Evolutionary conservation across 1,140 invertebrate genomes (phyloP).

Genomic region (Drosophila melanogaster): Release_6_plus_ISO1_MT NC_004354.4:9170001-9170500

Average conservation of each 20-base stretch:
- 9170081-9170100: slow-evolving; percentile 95
- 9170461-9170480: slow-evolving; percentile 98
- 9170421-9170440: slow-evolving; percentile 98
- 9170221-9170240: slow-evolving; percentile 86
- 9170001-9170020: no score
- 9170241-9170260: no score
- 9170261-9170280: slow-evolving; percentile 50
- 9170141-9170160: slow-evolving; percentile 95
- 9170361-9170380: slow-evolving; percentile 94
- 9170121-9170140: slow-evolving; percentile 98
- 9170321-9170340: slow-evolving; percentile 99
- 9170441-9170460: slow-evolving; percentile 98
- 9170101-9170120: slow-evolving; percentile 98
- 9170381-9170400: slow-evolving; percentile 98
- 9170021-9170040: background rate
- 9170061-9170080: slow-evolving; percentile 99
- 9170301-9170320: slow-evolving; percentile 97
- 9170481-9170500: slow-evolving; percentile 95
- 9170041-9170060: slow-evolving; percentile 85
- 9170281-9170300: no score
- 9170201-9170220: slow-evolving; percentile 98
- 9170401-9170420: slow-evolving; percentile 98
- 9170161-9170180: slow-evolving; percentile 97
- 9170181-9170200: slow-evolving; percentile 98
- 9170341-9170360: slow-evolving; percentile 97